A percentile compares a stretch with the other conserved stretches of the same genome.
phyloP scores from a whole-genome alignment of 2,113 vertebrate species.

The Orycteropus afer region DNA sequence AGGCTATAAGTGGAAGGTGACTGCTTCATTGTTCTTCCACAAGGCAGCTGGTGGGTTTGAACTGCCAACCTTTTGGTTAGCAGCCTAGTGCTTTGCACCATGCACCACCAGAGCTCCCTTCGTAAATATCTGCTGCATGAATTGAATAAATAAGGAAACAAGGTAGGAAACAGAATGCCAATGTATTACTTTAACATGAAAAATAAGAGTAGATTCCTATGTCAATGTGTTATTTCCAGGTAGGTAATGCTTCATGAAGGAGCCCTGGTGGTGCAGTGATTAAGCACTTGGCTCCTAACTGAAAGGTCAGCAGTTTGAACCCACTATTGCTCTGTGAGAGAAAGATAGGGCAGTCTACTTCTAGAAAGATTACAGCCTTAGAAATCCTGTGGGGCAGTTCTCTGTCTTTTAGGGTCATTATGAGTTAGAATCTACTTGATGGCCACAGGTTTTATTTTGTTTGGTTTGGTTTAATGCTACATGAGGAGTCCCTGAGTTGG shows the following conservation, averaged over 20 bases:
- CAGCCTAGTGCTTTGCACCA: too few species aligned
- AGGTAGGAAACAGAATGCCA: not conserved
- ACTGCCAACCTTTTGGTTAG: too few species aligned
- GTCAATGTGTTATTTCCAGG: not conserved
- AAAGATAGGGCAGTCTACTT: not conserved
- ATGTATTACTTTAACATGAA: not conserved
- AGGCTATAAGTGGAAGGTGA: too few species aligned
- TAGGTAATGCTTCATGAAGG: fast-evolving
- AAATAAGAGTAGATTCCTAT: not conserved
- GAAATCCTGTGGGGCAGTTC: too few species aligned
- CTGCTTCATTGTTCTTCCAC: too few species aligned
- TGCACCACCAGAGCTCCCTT: too few species aligned
- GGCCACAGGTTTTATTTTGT: too few species aligned
- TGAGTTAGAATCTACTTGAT: too few species aligned
- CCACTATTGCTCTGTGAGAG: not conserved
- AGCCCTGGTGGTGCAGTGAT: not conserved
- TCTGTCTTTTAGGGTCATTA: too few species aligned
- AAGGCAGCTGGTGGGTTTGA: too few species aligned
- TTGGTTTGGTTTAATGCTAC: too few species aligned
- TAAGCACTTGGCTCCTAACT: not conserved
- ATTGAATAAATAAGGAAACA: not conserved
- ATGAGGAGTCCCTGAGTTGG: too few species aligned
- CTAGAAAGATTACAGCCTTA: not conserved
- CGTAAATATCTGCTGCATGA: not conserved
- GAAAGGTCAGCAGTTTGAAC: not conserved